These are phyloP conservation scores for Australoheros facetus DNA, from an alignment of 2,797 vertebrate species.

Conservation along the genomic window DNA sequence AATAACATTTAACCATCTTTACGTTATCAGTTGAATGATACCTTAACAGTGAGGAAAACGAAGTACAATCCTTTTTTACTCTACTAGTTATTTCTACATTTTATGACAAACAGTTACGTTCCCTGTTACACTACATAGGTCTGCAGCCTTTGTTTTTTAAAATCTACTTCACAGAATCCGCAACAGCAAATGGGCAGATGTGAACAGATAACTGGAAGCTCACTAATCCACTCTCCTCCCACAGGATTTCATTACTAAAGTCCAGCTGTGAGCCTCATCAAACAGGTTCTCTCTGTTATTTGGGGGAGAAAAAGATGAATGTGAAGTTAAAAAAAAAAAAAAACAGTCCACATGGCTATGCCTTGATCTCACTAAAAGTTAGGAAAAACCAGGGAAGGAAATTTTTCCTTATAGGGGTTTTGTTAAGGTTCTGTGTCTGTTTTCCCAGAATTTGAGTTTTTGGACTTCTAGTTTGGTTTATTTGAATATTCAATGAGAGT, in stretches of 20 bases:
- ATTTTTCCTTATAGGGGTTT: background rate
- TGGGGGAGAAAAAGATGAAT: background rate
- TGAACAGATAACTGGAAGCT: conserved; percentile 12
- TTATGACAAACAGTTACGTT: background rate
- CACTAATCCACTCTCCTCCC: conserved; percentile 20
- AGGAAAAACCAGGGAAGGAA: background rate
- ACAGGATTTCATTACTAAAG: conserved; percentile 28
- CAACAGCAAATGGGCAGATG: conserved; percentile 8
- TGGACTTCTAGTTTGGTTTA: too few relatives aligned
- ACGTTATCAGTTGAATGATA: background rate
- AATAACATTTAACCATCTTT: background rate
- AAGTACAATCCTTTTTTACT: too few relatives aligned
- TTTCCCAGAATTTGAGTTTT: too few relatives aligned
- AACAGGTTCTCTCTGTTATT: conserved; percentile 7
- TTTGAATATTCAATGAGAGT: too few relatives aligned
- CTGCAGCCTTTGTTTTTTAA: conserved; percentile 6
- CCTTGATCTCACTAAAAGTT: background rate
- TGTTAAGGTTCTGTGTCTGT: too few relatives aligned
- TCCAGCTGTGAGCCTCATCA: conserved; percentile 23
- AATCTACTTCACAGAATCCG: conserved; percentile 4
- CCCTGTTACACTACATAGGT: background rate
- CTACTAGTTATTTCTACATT: background rate
- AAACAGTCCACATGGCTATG: background rate
- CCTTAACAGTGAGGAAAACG: too few relatives aligned
- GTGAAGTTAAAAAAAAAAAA: background rate